These are phyloP conservation scores for Spatula clypeata DNA, from an alignment of 2,797 vertebrate genomes.

Conservation along the genomic window DNA sequence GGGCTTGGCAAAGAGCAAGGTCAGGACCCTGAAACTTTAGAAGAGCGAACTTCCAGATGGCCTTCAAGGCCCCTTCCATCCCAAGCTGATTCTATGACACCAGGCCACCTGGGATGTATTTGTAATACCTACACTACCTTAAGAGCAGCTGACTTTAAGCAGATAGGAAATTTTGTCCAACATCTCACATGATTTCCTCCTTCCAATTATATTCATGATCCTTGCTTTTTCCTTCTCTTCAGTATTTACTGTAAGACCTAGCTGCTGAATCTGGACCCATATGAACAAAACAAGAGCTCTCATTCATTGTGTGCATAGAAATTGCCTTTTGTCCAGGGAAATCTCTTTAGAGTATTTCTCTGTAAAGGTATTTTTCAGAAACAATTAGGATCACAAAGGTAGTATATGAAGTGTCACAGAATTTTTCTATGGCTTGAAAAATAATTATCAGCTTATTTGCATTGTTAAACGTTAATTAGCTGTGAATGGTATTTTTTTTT, in stretches of 20 bases:
- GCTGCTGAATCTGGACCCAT: accelerated
- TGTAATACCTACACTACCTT: not conserved
- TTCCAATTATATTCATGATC: not conserved
- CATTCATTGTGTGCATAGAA: not conserved
- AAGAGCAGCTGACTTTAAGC: not conserved
- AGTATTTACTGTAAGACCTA: not conserved
- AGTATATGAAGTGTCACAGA: slow-evolving; percentile 65
- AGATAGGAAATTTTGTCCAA: not conserved
- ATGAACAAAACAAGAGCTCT: not conserved
- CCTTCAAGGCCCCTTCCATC: no score
- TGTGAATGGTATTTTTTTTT: slow-evolving; percentile 65
- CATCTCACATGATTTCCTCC: not conserved
- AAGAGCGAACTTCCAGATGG: no score
- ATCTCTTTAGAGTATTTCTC: slow-evolving; percentile 6
- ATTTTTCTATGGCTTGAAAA: slow-evolving; percentile 70
- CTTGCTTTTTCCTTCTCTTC: not conserved
- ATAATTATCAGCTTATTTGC: slow-evolving; percentile 69
- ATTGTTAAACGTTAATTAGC: slow-evolving; percentile 68
- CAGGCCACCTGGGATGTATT: accelerated
- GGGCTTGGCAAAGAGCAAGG: no score
- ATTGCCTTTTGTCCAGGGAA: slow-evolving; percentile 6
- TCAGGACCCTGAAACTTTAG: no score
- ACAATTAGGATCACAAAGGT: slow-evolving; percentile 64
- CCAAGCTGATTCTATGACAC: not conserved
- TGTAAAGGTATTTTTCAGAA: slow-evolving; percentile 64